Base-by-base conservation (phyloP, 1,140 invertebrate genomes). In the Dendrolimus kikuchii region DNA sequence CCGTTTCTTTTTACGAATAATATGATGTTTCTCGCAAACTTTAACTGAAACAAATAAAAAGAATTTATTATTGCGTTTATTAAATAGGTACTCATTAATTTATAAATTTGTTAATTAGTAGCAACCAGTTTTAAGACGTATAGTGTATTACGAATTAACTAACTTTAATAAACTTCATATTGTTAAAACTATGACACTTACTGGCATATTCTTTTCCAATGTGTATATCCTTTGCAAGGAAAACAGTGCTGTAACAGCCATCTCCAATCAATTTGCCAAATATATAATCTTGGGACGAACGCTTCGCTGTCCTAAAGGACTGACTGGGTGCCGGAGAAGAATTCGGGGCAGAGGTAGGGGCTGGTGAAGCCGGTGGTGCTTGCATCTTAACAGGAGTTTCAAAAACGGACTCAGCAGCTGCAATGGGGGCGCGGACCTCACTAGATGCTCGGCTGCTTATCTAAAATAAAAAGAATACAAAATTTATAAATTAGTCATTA, bases 191-290 rank as follows among this genome's bases (percentile, higher is more conserved):
- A 23, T 8, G 10, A 55, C 55, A 93, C 94, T 93, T 90, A 96
- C 95, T 98, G 88, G 97, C 98, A 92, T 93, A 97, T 89, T 98
- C 95, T 71, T 93, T 94, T 62, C 91, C 91, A 36, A 92, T 94
- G 70, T 95, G 93, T 48, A 98, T 93, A 85, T 98, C 96, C 86
- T 96, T 97, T 40, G 95, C 96, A 56, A 98, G 88, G 87, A 96
- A 98, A 51, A 99, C 98, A 46, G 95, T 97, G 60, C 97, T 98
- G 85, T 96, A 99, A 78, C 97, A 98, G 54, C 98, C 98, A 88
- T 99, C 96, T 57, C 97, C 98, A 66, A 99, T 95, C 51, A 96
- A 90, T 89, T 97, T 98, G 39, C 96, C 96, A 89, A 99, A 99
- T 62, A 96, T 94, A 81, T 95, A 99, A 84, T 99, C 97, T 66